Evolutionary conservation across 2,797 vertebrate genomes (phyloP).

Genomic region (Diplodus sargus): DNA sequence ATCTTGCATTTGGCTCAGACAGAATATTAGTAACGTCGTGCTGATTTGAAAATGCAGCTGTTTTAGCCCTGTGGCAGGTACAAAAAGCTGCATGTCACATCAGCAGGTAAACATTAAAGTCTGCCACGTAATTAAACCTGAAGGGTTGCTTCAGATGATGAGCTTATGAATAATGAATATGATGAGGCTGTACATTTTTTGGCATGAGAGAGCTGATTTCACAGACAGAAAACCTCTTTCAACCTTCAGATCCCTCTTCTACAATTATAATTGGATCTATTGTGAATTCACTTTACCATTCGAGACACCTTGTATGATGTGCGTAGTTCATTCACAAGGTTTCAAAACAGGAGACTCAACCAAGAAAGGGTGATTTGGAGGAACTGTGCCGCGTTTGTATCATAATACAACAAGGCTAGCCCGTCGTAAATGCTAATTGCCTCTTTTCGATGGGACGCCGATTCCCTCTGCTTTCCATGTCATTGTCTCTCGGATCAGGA

Average conservation of each 20-base stretch:
- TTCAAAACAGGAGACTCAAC: conserved; percentile 34
- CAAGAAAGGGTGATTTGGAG: conserved; percentile 54
- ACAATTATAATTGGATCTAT: conserved; percentile 19
- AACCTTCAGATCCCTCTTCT: conserved; percentile 20
- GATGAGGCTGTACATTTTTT: conserved; percentile 25
- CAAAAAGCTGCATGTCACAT: conserved; percentile 15
- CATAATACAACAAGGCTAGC: conserved; percentile 61
- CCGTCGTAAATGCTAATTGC: conserved; percentile 75
- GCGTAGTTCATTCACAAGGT: conserved; percentile 49
- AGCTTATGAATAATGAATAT: conserved; percentile 29
- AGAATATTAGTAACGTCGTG: conserved; percentile 22
- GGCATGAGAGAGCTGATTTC: conserved; percentile 11
- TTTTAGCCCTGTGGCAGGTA: conserved; percentile 37
- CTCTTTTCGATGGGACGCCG: conserved; percentile 73
- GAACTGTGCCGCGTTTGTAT: conserved; percentile 30
- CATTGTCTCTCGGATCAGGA: conserved; percentile 57
- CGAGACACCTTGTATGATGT: conserved; percentile 20
- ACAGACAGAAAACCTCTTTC: conserved; percentile 17
- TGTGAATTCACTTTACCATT: conserved; percentile 24
- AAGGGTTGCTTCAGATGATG: conserved; percentile 24
- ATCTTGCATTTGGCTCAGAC: conserved; percentile 24
- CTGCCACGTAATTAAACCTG: conserved; percentile 35
- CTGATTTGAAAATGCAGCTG: conserved; percentile 48
- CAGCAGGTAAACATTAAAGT: conserved; percentile 37
- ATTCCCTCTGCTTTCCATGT: conserved; percentile 54